Base-by-base conservation (phyloP, 2,797 vertebrate species). In the Enteromius viviparus region DNA sequence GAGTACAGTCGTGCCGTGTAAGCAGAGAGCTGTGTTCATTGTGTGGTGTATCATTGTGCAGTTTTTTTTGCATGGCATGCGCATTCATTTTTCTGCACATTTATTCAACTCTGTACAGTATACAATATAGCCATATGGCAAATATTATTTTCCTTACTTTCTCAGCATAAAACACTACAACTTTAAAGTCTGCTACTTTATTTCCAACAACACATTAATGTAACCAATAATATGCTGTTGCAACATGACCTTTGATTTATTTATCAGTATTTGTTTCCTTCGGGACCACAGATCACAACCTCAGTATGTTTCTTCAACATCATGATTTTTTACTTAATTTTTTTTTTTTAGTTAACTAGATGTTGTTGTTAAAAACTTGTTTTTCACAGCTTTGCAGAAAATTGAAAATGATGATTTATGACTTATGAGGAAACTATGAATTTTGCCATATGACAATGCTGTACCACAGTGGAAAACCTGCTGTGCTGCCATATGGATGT, bases 21-120 rank as follows among this genome's bases (percentile, higher is more conserved):
- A 42, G 68, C 64, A 58, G 37, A 78, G 62, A 23, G 37, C 34
- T 37, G 42, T 76, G 62, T 45, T 83, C 45, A 26, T 40, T 66
- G 26, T 53, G 37, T 15, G 37, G 21, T 26, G 47, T 49, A 26
- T 49, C 37, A 55, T 6, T 69, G 32, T 58, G 37, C n/a, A 40
- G 29, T 62, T 23, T 26, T 75, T 26, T 34, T 62, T 75, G 53
- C 58, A 68, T 47, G 15, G 62, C 45, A 60, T 37, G 42, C 58
- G 64, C 64, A 72, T 65, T 83, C 4, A 76, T 87, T 66, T 81
- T 23, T 66, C 37, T 37, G 34, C 55, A 82, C 64, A 23, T 58
- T 69, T 76, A 45, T 82, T 65, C 11, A 37, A n/a, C 23, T 2
- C 9, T 53, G 32, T 23, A 17, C 15, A 6, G 14, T 15, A 62